These are phyloP conservation scores for Pomacea canaliculata DNA, from an alignment of 2,888 invertebrate species.

Conservation along the genomic window DNA sequence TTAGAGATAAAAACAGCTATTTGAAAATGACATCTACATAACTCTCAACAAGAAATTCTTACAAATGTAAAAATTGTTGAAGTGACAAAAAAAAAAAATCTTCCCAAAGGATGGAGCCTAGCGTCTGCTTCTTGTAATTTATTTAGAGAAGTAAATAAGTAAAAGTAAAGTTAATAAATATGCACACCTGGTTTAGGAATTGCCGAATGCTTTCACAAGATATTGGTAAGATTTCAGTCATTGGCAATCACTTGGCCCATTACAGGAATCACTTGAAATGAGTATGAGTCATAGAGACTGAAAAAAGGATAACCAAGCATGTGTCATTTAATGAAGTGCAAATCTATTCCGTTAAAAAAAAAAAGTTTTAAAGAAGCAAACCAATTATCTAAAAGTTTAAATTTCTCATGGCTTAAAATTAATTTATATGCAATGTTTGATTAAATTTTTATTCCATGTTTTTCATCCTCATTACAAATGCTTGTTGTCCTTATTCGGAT, in stretches of 20 bases:
- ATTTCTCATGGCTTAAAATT: background rate
- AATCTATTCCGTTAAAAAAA: background rate
- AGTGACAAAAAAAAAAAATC: too few relatives aligned
- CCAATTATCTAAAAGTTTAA: background rate
- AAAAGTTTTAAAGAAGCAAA: background rate
- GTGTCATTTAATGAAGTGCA: too few relatives aligned
- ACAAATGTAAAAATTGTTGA: too few relatives aligned
- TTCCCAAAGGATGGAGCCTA: too few relatives aligned
- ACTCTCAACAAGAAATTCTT: too few relatives aligned
- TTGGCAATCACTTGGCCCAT: constrained; percentile 93
- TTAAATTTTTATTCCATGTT: too few relatives aligned
- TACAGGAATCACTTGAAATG: constrained; percentile 96
- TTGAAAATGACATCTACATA: too few relatives aligned
- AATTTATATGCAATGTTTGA: background rate
- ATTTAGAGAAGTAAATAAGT: too few relatives aligned
- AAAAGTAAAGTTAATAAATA: background rate
- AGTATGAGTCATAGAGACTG: constrained; percentile 94
- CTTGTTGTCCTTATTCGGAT: too few relatives aligned
- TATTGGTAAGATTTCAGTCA: constrained; percentile 97
- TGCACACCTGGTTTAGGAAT: constrained; percentile 89
- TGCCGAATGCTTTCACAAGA: constrained; percentile 97
- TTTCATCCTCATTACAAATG: too few relatives aligned
- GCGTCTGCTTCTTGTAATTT: too few relatives aligned
- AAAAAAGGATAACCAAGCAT: constrained; percentile 33
- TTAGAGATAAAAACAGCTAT: too few relatives aligned